Evolutionary conservation across 2,797 vertebrate genomes (phyloP).

Genomic region (Xenops minutus): DNA sequence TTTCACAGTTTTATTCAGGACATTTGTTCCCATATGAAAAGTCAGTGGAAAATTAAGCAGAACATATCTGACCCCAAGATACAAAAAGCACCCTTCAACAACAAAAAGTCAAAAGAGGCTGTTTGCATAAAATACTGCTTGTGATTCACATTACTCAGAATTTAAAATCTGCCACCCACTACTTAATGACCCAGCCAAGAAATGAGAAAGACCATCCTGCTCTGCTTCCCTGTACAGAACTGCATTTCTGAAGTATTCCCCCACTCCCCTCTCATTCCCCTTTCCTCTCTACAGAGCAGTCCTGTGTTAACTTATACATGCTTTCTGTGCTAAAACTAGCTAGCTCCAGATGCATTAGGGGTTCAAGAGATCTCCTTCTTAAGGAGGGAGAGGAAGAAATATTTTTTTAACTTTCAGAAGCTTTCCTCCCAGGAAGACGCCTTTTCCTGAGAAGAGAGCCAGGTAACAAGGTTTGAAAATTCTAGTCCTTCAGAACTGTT

Average conservation of each 20-base stretch:
- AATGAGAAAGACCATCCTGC: neutral
- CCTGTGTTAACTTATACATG: neutral
- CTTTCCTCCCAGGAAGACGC: neutral
- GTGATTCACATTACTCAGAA: neutral
- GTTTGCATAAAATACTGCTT: neutral
- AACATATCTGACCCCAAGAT: neutral
- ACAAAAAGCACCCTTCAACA: neutral
- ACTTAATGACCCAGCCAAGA: neutral
- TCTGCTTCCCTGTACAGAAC: neutral
- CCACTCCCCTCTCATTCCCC: neutral
- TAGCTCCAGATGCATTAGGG: neutral
- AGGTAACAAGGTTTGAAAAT: neutral
- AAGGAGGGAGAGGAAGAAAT: neutral
- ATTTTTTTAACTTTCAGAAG: neutral
- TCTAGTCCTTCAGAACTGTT: neutral
- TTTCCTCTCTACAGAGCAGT: neutral
- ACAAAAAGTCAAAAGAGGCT: neutral
- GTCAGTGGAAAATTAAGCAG: neutral
- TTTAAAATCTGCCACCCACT: neutral
- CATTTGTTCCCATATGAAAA: neutral
- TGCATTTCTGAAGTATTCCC: neutral
- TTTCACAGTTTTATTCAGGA: neutral
- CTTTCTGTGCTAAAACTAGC: neutral
- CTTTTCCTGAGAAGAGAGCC: neutral
- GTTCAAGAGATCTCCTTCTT: neutral